Evolutionary conservation across 1,140 invertebrate genomes (phyloP), one percentile per base, ranked within the genome.

Genomic region (Antheraea mylitta): DNA sequence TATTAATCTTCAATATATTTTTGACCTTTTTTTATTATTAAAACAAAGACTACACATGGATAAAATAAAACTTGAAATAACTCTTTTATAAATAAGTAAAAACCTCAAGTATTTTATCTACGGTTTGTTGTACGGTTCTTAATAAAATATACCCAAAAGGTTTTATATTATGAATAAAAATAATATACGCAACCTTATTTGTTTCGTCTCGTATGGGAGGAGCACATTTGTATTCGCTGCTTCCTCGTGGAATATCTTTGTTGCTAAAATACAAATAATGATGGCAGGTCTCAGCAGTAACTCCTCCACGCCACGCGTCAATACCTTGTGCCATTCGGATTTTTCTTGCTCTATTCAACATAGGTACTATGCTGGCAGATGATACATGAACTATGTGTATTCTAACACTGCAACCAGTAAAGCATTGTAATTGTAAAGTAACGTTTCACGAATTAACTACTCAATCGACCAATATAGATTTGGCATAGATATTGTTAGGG

Each of bases 351-450:
- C 81, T 70, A 53, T 82, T 78, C 18, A 92, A 66, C 3, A 90
- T 69, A 0, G 91, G 89, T 0, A 92, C 69, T 80, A 94, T 93
- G 11, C 91, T 88, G 0, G 94, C 93, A 10, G 95, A 92, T 19
- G 96, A 96, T n/a, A 96, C 89, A 72, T 96, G 96, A 0, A 96
- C 95, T 38, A 96, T 94, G 78, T 96, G 96, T 59, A 95, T 94
- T 69, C 93, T 92, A 9, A 94, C 93, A 19, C 95, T 66, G 53
- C 30, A 66, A 66, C 13, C 37, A 18, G 16, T 48, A 65, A 65
- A 30, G 22, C 4, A 30, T 30, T n/a, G n/a, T n/a, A n/a, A n/a
- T n/a, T n/a, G n/a, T n/a, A n/a, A n/a, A n/a, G 22, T 30, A 30
- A 30, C 22, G 22, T 30, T 30, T 30, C 22, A 30, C 22, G 22